These are phyloP conservation scores for Phocides pigmalion DNA, from an alignment of 1,140 invertebrate genomes.

Conservation along the genomic window DNA sequence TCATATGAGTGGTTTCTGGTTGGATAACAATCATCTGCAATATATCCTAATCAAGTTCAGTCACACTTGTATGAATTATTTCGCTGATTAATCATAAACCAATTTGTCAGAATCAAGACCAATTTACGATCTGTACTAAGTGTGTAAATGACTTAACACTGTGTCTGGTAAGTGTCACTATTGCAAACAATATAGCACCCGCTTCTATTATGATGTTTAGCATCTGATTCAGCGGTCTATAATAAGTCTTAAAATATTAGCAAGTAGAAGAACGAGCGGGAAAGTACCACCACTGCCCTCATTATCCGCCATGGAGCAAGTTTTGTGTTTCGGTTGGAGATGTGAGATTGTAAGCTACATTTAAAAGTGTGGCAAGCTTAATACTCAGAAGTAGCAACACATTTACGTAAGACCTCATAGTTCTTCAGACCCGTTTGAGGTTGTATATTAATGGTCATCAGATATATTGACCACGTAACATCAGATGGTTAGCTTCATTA, in stretches of 20 bases:
- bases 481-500: too few relatives aligned
- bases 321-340: too few relatives aligned
- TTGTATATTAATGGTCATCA: too few relatives aligned
- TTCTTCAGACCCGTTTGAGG: too few relatives aligned
- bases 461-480: too few relatives aligned
- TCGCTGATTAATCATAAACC: background rate
- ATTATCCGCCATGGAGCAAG: too few relatives aligned
- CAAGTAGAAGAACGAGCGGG: too few relatives aligned
- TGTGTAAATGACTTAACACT: background rate
- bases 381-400: too few relatives aligned
- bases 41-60: background rate
- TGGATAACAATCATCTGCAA: background rate
- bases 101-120: conserved; percentile 5
- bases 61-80: background rate
- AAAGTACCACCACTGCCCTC: too few relatives aligned
- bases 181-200: background rate
- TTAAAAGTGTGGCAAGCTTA: too few relatives aligned
- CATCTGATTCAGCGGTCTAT: background rate
- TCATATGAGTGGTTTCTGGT: background rate
- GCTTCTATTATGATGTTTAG: background rate
- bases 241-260: background rate
- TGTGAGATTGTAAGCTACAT: too few relatives aligned
- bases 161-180: background rate
- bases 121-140: background rate
- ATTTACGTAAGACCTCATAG: too few relatives aligned